Evolutionary conservation across 1,140 invertebrate genomes (phyloP).

Genomic region (Amphibalanus amphitrite): DNA sequence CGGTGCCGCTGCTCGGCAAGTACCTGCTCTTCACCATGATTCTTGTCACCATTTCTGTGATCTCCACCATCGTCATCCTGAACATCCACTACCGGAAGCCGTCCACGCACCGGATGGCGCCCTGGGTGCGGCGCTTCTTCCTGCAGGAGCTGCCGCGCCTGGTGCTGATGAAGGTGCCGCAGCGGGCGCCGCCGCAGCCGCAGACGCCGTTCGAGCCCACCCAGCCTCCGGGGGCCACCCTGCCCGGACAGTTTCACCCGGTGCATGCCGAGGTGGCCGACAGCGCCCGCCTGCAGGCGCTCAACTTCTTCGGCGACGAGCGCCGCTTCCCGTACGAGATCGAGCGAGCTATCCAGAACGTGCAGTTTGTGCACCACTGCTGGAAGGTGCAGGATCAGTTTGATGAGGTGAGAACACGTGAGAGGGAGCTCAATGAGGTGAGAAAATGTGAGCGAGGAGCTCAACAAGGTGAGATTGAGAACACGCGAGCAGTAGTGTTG

Average conservation of each 20-base stretch:
- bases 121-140: slow-evolving; percentile 75
- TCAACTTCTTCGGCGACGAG: background rate
- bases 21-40: slow-evolving; percentile 98
- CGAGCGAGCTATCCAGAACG: slow-evolving; percentile 82
- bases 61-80: slow-evolving; percentile 91
- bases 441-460: no score
- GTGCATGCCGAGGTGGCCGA: background rate
- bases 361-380: slow-evolving; percentile 88
- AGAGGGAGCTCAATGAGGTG: slow-evolving; percentile 8
- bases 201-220: slow-evolving; percentile 2
- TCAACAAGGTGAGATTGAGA: background rate
- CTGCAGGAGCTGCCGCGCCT: slow-evolving; percentile 56
- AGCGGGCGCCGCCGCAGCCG: slow-evolving; percentile 8
- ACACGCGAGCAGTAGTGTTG: background rate
- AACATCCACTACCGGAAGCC: slow-evolving; percentile 99
- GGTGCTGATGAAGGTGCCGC: slow-evolving; percentile 57
- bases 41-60: slow-evolving; percentile 84
- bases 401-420: slow-evolving; percentile 51
- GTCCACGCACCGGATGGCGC: slow-evolving; percentile 90
- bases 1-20: slow-evolving; percentile 88
- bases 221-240: slow-evolving; percentile 32
- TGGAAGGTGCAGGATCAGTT: slow-evolving; percentile 84
- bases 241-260: background rate
- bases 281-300: background rate
- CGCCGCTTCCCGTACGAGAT: slow-evolving; percentile 66